Base-by-base conservation (phyloP, 2,888 invertebrate genomes). In the Amphipoea oculea region DNA sequence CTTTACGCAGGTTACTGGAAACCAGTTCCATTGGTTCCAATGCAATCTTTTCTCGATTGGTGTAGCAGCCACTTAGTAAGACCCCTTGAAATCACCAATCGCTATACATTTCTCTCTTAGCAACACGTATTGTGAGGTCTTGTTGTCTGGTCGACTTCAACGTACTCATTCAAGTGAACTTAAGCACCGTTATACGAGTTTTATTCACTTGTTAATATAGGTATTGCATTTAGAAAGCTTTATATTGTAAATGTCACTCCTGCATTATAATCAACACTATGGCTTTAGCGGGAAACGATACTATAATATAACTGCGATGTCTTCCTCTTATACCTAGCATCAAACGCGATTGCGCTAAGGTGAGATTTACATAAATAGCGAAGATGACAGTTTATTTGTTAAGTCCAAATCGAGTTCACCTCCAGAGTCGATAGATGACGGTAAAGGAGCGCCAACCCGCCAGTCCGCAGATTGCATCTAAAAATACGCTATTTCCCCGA, bases 401-500 rank as follows among this genome's bases (percentile, higher is more conserved):
- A 48, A 83, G 83, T 87, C 81, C 79, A 89, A 89, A 90, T 90
- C 74, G 86, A 89, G 88, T 89, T 89, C 87, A 90, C 83, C 81
- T 87, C 84, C 85, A 72, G 82, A 91, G 89, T 86, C 86, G 88
- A 91, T 91, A 91, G 91, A 88, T 91, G 89, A 88, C 89, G 86
- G 85, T 90, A 86, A 80, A 87, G 89, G 86, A 86, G 89, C 92
- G 92, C 90, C 90, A 92, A 91, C 92, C 89, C 92, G 92, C 89
- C 91, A 91, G 92, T 92, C 92, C 91, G 93, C 92, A 92, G 93
- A 92, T 94, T 90, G 92, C 91, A 92, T 94, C 96, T 96, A 96
- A 95, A 96, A 96, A 96, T 96, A 96, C 92, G 90, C 93, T 89
- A 86, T 94, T 95, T 95, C 95, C 92, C 94, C 94, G 95, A 95